Conservation (phyloP, 2,113 vertebrate genomes). For the Sphaerodactylus townsendi region DNA sequence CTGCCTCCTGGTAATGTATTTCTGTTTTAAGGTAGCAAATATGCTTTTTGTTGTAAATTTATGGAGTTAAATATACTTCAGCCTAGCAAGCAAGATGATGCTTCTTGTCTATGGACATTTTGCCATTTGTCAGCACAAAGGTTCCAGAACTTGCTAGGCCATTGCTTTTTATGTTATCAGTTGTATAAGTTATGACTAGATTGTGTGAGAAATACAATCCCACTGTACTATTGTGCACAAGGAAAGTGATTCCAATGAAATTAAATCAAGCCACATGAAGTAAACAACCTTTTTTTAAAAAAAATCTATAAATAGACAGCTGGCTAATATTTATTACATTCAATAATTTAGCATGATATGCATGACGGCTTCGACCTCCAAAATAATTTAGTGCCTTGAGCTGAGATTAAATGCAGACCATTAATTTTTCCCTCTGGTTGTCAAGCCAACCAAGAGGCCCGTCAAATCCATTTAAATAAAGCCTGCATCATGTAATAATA, state of each 20-base stretch:
- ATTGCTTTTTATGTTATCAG: not conserved
- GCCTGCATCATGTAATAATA: conserved; percentile 79
- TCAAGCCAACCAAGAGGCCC: conserved; percentile 78
- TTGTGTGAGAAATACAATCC: not conserved
- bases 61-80: conserved; percentile 20
- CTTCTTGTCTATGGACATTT: not conserved
- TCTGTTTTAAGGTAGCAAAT: not conserved
- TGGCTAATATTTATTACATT: conserved; percentile 74
- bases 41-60: conserved; percentile 23
- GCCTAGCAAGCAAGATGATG: conserved; percentile 10
- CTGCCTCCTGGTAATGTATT: not conserved
- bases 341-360: conserved; percentile 76
- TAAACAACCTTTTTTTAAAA: conserved; percentile 66
- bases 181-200: conserved; percentile 9
- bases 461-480: conserved; percentile 82
- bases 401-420: conserved; percentile 80
- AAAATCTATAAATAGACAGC: conserved; percentile 69
- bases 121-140: not conserved
- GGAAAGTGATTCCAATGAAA: conserved; percentile 58
- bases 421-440: conserved; percentile 80
- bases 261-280: conserved; percentile 62
- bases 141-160: not conserved
- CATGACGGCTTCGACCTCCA: conserved; percentile 76
- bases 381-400: conserved; percentile 79
- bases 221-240: not conserved